These are phyloP conservation scores for Dimorphilus gyrociliatus DNA, from an alignment of 2,888 invertebrate species.

Conservation along the genomic window DNA sequence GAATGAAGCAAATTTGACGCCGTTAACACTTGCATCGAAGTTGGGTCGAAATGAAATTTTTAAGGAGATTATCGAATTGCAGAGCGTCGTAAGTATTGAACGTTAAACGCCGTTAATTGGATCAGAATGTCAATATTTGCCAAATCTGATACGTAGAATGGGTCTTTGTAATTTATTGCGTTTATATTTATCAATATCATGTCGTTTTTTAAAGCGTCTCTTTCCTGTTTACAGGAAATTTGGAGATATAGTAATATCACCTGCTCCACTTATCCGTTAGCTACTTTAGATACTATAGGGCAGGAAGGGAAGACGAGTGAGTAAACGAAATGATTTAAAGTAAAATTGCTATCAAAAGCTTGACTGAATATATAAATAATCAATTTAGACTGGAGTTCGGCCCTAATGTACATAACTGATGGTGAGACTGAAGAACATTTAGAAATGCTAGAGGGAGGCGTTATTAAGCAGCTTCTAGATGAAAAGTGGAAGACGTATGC, in stretches of 20 bases:
- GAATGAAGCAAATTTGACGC: constrained; percentile 77
- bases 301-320: constrained; percentile 88
- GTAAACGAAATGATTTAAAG: constrained; percentile 16
- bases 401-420: constrained; percentile 86
- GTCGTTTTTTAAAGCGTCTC: too few relatives aligned
- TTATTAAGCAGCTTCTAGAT: constrained; percentile 83
- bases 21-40: constrained; percentile 86
- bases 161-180: constrained; percentile 1
- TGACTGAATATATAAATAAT: too few relatives aligned
- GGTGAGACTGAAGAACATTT: constrained; percentile 94
- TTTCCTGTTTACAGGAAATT: constrained; percentile 63
- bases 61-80: constrained; percentile 85
- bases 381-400: constrained; percentile 99
- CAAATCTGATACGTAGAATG: background rate
- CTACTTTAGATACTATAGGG: constrained; percentile 81
- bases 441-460: constrained; percentile 95
- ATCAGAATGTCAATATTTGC: background rate
- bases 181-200: constrained; percentile 1
- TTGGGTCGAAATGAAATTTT: constrained; percentile 89
- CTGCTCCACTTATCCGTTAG: constrained; percentile 90
- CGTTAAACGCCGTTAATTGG: background rate
- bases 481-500: constrained; percentile 99
- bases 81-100: constrained; percentile 25
- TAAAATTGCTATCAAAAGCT: background rate
- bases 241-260: constrained; percentile 98